Base-by-base conservation (phyloP, 2,797 vertebrate species). In the Adelosebastes latens region DNA sequence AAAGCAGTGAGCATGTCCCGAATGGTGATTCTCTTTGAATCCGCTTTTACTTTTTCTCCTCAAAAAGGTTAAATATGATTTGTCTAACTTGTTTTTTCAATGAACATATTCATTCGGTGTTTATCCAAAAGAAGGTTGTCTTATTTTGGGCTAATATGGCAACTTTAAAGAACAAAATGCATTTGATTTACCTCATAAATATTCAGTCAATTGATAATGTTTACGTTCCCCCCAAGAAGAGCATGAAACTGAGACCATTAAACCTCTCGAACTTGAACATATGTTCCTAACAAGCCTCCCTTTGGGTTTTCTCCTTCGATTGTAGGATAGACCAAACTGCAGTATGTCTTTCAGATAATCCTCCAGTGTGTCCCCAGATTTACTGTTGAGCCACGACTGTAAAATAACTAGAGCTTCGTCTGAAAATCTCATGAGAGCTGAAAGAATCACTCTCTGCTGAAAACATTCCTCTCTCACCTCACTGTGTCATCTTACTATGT, bases 361-460 rank as follows among this genome's bases (percentile, higher is more conserved):
- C 81, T 66, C 27, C 46, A 68, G 72, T 24, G 63, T 62, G 53
- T 69, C 49, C 27, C 61, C 27, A 62, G 59, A 70, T 65, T 70
- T 67, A 29, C 24, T 60, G 82, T 84, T 76, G 11, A 83, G 66
- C 55, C n/a, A 61, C 36, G 53, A 52, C 58, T 67, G 27, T 24
- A 34, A 56, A 67, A 81, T 32, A 62, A 67, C n/a, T 4, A 72
- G 4, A 58, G 61, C 59, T 61, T 52, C 69, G 36, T 70, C 66
- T 63, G 18, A 46, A 81, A 72, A 8, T 74, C 71, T 71, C 81
- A 18, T 59, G 76, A 77, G 81, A 68, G 14, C 67, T 56, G 39
- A 78, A 75, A 13, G 53, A 77, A 72, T 16, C 55, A 11, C 22
- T 31, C 27, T 81, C 82, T 67, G 18, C 56, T 24, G 24, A 55